Evolutionary conservation across 2,797 vertebrate genomes (phyloP), one percentile per base, ranked within the genome.

Genomic region (Cheracebus regulus): DNA sequence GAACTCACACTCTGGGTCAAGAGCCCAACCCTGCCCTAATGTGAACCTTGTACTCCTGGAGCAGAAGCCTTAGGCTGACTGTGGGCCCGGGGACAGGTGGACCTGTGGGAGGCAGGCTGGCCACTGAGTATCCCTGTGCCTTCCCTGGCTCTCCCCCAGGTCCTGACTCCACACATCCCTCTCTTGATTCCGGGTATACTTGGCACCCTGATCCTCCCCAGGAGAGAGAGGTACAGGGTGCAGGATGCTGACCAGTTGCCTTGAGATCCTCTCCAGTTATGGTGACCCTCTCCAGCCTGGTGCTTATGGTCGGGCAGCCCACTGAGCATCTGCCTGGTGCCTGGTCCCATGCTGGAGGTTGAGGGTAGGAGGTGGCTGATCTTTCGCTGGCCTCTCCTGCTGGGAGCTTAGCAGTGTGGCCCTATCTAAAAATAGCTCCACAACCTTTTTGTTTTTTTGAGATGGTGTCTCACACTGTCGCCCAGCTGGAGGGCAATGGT

Each of bases 21-120:
- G 70, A 75, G 72, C 19, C 79, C 3, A 0, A 92, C 76, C 44
- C 76, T 19, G 36, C 70, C 76, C 41, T 61, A 17, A 28, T 24
- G 9, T 52, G 87, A 95, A 76, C 90, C 58, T 90, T 86, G 81
- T 46, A 14, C 81, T 79, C 36, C 67, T 57, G 12, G 70, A 84
- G 50, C 46, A 46, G 91, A 95, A 67, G 26, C 10, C 52, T 64
- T 11, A 28, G 50, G 44, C n/a, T 70, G 28, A 50, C 20, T 33
- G 44, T 33, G 39, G 93, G 4, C 14, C 1, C 33, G 19, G 39
- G 24, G 14, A 57, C 12, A 10, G 70, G n/a, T 55, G 44, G 50
- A 26, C 78, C 58, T 86, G 19, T 30, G 73, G 75, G 78, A 84
- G 64, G n/a, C 55, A 36, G 92, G 12, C 70, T 50, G 70, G 85